Percentiles rank a stretch among this genome's conserved stretches.
These are phyloP conservation scores for Chauna torquata DNA, from an alignment of 2,113 vertebrate genomes.

Conservation along the genomic window DNA sequence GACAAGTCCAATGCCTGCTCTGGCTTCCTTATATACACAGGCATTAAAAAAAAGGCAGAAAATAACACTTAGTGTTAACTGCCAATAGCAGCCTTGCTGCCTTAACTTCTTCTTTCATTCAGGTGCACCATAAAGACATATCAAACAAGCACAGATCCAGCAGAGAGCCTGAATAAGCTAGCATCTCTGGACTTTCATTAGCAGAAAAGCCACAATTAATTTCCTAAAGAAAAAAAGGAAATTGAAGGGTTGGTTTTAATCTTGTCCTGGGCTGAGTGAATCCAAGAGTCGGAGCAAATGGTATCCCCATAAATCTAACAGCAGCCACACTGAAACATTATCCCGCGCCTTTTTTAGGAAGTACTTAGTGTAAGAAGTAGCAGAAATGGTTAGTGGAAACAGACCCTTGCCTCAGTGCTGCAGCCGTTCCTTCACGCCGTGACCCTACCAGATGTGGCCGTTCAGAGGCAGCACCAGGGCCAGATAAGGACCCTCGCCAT, in stretches of 20 bases:
- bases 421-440: slow-evolving; percentile 1
- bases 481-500: not conserved
- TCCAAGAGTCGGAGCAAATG: slow-evolving; percentile 58
- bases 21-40: not conserved
- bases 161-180: not conserved
- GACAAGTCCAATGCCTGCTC: not conserved
- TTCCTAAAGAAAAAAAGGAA: slow-evolving; percentile 63
- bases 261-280: slow-evolving; percentile 57
- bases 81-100: not conserved
- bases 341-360: slow-evolving; percentile 56
- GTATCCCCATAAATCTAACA: slow-evolving; percentile 62
- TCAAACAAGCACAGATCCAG: slow-evolving; percentile 24
- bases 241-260: slow-evolving; percentile 71
- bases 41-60: not conserved
- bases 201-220: slow-evolving; percentile 63
- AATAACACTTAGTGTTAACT: not conserved
- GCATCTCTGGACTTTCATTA: slow-evolving; percentile 56
- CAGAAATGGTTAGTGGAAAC: slow-evolving; percentile 65
- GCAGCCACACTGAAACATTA: slow-evolving; percentile 66
- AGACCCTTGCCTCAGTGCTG: slow-evolving; percentile 29
- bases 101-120: slow-evolving; percentile 34
- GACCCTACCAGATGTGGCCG: slow-evolving; percentile 4
- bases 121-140: slow-evolving; percentile 40
- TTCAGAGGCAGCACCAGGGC: not conserved
- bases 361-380: slow-evolving; percentile 70